Base-by-base conservation (phyloP, 2,113 vertebrate genomes). In the Nyctereutes procyonoides region DNA sequence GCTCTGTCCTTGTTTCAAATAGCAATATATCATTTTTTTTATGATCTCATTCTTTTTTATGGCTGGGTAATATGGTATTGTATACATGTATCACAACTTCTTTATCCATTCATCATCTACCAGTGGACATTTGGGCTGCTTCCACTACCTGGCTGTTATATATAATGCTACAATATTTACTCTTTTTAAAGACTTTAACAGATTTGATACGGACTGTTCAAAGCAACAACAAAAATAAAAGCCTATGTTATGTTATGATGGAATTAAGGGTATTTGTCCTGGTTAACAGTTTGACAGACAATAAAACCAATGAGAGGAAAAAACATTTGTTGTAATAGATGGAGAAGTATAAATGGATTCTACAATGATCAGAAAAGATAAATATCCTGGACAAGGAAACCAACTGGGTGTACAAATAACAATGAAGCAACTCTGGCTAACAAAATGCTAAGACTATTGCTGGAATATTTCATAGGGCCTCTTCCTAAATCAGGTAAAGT, bases 181-280 rank as follows among this genome's bases (percentile, higher is more conserved):
- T 38, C 43, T 82, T 95, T 55, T 38, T 19, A 73, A 79, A 84
- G 26, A 76, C 5, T 93, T 35, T 26, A 19, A 90, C 83, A 74
- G n/a, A 73, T 79, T n/a, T 13, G 58, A 74, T 16, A 80, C 15
- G 7, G 8, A 86, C n/a, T 86, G 62, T 30, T 67, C 11, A 65
- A 96, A 87, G 35, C 11, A 81, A 86, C 4, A 91, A 56, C 14
- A 90, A 93, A 91, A 84, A 43, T 3, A 89, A 96, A 88, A 55
- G 12, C 28, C 22, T 20, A 71, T 88, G 24, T 82, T 69, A 91
- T 80, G 22, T 87, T 77, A 87, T 71, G n/a, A 63, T 48, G 8
- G 32, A 73, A 88, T 63, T 76, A 77, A 93, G 88, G 11, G 8
- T 63, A 85, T 28, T 28, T 48, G 48, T 73, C 30, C 43, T 65